Base-by-base conservation (phyloP, 2,797 vertebrate genomes). In the Streptopelia turtur region DNA sequence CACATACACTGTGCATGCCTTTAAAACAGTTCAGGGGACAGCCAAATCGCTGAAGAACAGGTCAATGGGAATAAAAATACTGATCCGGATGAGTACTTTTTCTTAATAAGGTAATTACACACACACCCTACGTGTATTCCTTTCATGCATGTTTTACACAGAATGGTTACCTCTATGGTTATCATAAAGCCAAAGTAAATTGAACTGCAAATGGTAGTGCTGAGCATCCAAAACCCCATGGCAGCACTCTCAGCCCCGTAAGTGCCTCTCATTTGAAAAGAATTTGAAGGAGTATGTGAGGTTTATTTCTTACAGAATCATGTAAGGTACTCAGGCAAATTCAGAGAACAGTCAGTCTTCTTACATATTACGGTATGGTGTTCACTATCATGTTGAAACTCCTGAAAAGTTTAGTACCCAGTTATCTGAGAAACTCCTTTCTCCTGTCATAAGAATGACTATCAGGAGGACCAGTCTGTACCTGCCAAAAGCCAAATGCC, bases 11-110 rank as follows among this genome's bases (percentile, higher is more conserved):
- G 56, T 5, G 18, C 52, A 24, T 0, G 11, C 33, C 53, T 86
- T 89, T 69, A 70, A 43, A 96, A 64, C 2, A 0, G 66, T 41
- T 74, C 76, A 49, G 55, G 16, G 63, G 72, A 68, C 39, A 85
- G 64, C 13, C 45, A 59, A 33, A 86, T 16, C 55, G n/a, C 47
- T 59, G 37, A 85, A 83, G 55, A 95, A 89, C 10, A 37, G 43
- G 47, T 90, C 69, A 95, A 83, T 91, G 80, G 25, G 20, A 88
- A 81, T 31, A 72, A 64, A 87, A 91, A 82, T 22, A 57, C 43
- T 16, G 55, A 74, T 76, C 47, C 0, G 0, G 59, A 47, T 56
- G 59, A 53, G 66, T 47, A 13, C 11, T 89, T 91, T 23, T 53
- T 33, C 43, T 87, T 68, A 87, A 66, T 66, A 45, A 57, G 78